Conservation (phyloP, 2,113 vertebrate genomes). For the Scomber scombrus region DNA sequence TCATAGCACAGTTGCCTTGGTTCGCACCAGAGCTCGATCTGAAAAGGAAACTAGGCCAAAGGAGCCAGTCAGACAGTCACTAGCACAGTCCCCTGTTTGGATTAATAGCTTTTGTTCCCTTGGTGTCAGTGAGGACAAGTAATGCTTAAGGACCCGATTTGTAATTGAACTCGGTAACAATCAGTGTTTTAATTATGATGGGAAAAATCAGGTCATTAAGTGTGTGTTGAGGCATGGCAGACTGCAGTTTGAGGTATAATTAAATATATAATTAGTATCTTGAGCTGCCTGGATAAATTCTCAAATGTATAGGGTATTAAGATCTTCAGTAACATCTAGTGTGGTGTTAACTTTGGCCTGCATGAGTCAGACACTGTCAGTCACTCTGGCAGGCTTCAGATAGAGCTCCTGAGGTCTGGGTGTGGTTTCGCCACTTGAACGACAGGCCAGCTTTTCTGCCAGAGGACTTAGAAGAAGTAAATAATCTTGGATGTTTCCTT, state of each 20-base stretch:
- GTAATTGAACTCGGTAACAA: slow-evolving; percentile 63
- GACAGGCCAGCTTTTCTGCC: slow-evolving; percentile 27
- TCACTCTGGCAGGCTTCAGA: slow-evolving; percentile 12
- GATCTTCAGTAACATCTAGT: neutral
- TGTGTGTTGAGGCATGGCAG: neutral
- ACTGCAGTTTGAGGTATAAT: slow-evolving; percentile 36
- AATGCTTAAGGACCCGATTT: slow-evolving; percentile 66
- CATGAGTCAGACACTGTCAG: slow-evolving; percentile 5
- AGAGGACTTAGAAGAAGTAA: slow-evolving; percentile 33
- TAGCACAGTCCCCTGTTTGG: slow-evolving; percentile 44
- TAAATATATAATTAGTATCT: slow-evolving; percentile 38
- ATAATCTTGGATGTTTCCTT: slow-evolving; percentile 27
- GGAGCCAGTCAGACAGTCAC: slow-evolving; percentile 68
- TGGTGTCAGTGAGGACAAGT: slow-evolving; percentile 51
- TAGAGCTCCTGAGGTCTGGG: slow-evolving; percentile 52
- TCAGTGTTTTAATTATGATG: slow-evolving; percentile 62
- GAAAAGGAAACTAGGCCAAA: slow-evolving; percentile 73
- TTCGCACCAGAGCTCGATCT: slow-evolving; percentile 49
- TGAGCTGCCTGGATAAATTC: neutral
- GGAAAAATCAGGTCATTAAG: slow-evolving; percentile 42
- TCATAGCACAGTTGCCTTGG: slow-evolving; percentile 62
- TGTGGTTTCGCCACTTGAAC: slow-evolving; percentile 60
- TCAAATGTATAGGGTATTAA: neutral
- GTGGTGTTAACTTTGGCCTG: neutral
- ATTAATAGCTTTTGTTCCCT: slow-evolving; percentile 66